Evolutionary conservation across 2,113 vertebrate genomes (phyloP).

Genomic region (Sceloporus tristichus): DNA sequence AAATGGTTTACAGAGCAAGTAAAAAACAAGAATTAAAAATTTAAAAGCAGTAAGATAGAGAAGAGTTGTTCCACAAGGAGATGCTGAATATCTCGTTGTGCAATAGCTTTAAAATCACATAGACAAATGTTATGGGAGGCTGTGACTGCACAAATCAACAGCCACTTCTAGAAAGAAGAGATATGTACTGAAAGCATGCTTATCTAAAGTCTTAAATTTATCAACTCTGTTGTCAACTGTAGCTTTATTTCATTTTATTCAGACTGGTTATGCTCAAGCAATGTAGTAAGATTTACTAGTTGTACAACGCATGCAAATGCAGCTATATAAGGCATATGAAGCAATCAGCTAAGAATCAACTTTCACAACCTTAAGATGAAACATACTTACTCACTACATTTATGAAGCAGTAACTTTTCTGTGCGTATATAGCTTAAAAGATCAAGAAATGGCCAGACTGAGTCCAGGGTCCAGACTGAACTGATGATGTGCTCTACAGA

Average conservation of each 20-base stretch:
- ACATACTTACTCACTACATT: constrained; percentile 88
- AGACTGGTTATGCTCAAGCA: not conserved
- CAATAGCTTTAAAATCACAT: too few species aligned
- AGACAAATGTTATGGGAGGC: too few species aligned
- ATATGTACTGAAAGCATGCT: not conserved
- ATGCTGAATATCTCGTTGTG: too few species aligned
- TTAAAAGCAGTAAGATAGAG: not conserved
- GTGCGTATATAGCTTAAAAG: constrained; percentile 94
- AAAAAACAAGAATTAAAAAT: not conserved
- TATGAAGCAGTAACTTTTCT: constrained; percentile 86
- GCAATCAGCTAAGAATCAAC: not conserved
- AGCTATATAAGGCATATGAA: not conserved
- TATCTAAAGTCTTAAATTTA: not conserved
- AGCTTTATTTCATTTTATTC: not conserved
- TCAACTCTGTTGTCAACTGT: not conserved
- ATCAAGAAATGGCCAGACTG: constrained; percentile 87
- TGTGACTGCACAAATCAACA: not conserved
- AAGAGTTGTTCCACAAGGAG: too few species aligned
- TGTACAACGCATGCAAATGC: not conserved
- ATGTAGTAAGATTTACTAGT: not conserved
- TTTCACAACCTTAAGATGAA: constrained; percentile 34
- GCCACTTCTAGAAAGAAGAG: not conserved
- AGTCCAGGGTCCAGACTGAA: constrained; percentile 90
- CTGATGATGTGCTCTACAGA: constrained; percentile 85
- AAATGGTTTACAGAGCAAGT: not conserved